These are phyloP conservation scores for Panopea generosa DNA, from an alignment of 2,888 invertebrate species.

Conservation along the genomic window DNA sequence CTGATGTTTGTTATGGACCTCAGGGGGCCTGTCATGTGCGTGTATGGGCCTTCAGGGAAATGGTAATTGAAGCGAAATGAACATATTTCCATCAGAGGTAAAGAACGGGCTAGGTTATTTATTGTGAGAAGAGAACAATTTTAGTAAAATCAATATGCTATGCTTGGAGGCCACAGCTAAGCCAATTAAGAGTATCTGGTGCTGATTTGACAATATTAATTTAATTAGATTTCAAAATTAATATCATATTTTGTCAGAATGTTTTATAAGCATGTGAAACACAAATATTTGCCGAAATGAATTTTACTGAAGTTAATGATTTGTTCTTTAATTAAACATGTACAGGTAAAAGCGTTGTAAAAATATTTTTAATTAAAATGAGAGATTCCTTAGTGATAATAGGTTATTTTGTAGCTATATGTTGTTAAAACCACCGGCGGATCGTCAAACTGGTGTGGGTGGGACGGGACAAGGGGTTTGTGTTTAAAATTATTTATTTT, in stretches of 20 bases:
- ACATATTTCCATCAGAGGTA: conserved; percentile 53
- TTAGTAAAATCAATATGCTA: not conserved
- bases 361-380: too few relatives aligned
- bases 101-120: conserved; percentile 22
- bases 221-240: not conserved
- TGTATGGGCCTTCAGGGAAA: conserved; percentile 17
- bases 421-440: too few relatives aligned
- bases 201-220: not conserved
- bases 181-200: not conserved
- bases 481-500: too few relatives aligned
- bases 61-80: conserved; percentile 57
- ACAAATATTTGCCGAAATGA: too few relatives aligned
- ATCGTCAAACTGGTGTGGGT: too few relatives aligned
- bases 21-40: conserved; percentile 47
- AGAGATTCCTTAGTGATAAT: too few relatives aligned
- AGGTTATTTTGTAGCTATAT: too few relatives aligned
- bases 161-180: not conserved
- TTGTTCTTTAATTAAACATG: too few relatives aligned
- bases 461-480: too few relatives aligned
- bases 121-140: conserved; percentile 35
- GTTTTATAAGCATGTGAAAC: not conserved
- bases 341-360: too few relatives aligned
- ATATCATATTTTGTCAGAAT: not conserved
- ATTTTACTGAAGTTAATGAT: too few relatives aligned
- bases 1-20: conserved; percentile 51